Percentiles rank a stretch among this genome's conserved stretches.
These are phyloP conservation scores for Aspiorhynchus laticeps DNA, from an alignment of 2,113 vertebrate genomes.

Conservation along the genomic window DNA sequence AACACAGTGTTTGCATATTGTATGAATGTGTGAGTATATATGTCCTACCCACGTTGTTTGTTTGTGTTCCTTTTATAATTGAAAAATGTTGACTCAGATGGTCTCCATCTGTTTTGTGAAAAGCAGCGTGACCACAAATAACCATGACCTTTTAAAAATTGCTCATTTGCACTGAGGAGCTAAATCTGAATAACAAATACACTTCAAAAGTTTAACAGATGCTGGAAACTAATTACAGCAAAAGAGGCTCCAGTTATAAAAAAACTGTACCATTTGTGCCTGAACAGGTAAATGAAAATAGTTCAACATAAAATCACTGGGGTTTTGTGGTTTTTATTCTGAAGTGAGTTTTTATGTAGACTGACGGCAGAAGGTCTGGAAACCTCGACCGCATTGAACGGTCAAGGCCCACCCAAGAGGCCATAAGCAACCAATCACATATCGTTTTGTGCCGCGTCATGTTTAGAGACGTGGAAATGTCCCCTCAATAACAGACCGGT, in stretches of 20 bases:
- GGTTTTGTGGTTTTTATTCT: no score
- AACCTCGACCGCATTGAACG: no score
- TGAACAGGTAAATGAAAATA: neutral
- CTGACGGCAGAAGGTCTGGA: no score
- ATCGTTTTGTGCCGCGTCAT: no score
- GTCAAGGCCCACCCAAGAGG: no score
- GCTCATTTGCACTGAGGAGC: slow-evolving; percentile 57
- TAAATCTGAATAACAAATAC: slow-evolving; percentile 28
- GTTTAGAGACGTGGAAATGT: no score
- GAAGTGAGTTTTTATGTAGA: no score
- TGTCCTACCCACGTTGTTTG: slow-evolving; percentile 62
- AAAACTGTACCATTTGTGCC: neutral
- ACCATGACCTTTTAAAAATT: slow-evolving; percentile 70
- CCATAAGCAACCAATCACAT: no score
- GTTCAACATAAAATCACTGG: no score
- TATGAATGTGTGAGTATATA: slow-evolving; percentile 45
- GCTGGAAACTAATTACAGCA: neutral
- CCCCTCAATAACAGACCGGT: no score
- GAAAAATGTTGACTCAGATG: slow-evolving; percentile 75
- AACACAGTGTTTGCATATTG: slow-evolving; percentile 53
- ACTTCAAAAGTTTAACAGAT: slow-evolving; percentile 3
- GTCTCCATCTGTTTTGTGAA: slow-evolving; percentile 75
- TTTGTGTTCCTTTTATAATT: slow-evolving; percentile 72
- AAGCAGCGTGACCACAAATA: slow-evolving; percentile 69
- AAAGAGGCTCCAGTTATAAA: neutral